Evolutionary conservation across 2,113 vertebrate genomes (phyloP).

Genomic region (Panthera uncia): DNA sequence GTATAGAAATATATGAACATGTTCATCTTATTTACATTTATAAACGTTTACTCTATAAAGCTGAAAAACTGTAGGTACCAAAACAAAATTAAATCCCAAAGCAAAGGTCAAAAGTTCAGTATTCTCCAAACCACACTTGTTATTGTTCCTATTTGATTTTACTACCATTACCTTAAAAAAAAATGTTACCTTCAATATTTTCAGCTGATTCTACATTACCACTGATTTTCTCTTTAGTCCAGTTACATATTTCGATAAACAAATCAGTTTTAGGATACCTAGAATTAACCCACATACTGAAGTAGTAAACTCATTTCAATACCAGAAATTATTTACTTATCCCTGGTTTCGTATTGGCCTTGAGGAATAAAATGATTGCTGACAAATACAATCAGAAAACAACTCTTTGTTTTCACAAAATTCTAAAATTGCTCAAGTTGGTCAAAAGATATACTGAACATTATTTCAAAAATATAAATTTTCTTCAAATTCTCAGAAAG

Average conservation of each 20-base stretch:
- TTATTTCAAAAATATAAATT: constrained; percentile 42
- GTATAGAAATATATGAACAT: not conserved
- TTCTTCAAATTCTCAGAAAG: constrained; percentile 40
- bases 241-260: constrained; percentile 14
- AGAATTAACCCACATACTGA: constrained; percentile 10
- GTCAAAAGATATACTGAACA: constrained; percentile 31
- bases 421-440: constrained; percentile 6
- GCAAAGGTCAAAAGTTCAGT: not conserved
- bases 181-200: not conserved
- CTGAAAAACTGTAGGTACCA: not conserved
- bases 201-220: not conserved
- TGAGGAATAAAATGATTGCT: constrained; percentile 39
- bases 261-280: constrained; percentile 16
- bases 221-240: not conserved
- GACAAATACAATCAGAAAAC: constrained; percentile 19
- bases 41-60: not conserved
- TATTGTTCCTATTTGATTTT: not conserved
- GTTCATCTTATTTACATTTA: not conserved
- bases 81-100: constrained; percentile 54
- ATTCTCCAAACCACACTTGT: constrained; percentile 15
- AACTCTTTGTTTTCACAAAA: constrained; percentile 30
- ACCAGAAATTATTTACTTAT: constrained; percentile 24
- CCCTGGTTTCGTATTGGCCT: not conserved
- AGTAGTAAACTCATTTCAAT: constrained; percentile 34
- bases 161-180: not conserved